These are phyloP conservation scores for Melieria omissa DNA, from an alignment of 2,888 invertebrate genomes.

Conservation along the genomic window DNA sequence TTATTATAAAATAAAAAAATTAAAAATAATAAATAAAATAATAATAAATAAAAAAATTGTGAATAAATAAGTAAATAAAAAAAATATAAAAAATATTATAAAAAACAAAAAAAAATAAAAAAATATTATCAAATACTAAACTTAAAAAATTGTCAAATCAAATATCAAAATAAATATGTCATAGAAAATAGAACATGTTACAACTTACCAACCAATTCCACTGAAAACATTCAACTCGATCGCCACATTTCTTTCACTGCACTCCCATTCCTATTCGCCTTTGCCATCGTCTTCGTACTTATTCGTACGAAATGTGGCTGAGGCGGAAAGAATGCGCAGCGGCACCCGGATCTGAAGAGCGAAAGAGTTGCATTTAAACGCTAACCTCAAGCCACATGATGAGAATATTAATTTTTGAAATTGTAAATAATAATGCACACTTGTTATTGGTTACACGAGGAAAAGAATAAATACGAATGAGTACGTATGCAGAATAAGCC, in stretches of 20 bases:
- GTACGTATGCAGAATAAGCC: too few species aligned
- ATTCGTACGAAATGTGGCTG: slow-evolving; percentile 10
- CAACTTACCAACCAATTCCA: too few species aligned
- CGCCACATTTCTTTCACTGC: too few species aligned
- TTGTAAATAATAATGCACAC: slow-evolving; percentile 27
- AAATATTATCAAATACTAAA: too few species aligned
- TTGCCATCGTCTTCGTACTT: not conserved
- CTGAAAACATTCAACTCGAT: too few species aligned
- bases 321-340: slow-evolving; percentile 14
- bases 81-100: not conserved
- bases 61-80: not conserved
- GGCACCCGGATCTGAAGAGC: slow-evolving; percentile 4
- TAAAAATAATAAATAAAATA: too few species aligned
- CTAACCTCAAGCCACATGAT: slow-evolving; percentile 27
- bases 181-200: too few species aligned
- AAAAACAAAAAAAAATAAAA: not conserved
- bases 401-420: slow-evolving; percentile 30
- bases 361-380: slow-evolving; percentile 22
- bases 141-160: too few species aligned
- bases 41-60: too few species aligned
- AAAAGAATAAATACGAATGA: too few species aligned
- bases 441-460: slow-evolving; percentile 20
- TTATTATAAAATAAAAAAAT: too few species aligned
- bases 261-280: not conserved
- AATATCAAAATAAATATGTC: too few species aligned